Evolutionary conservation across 2,797 vertebrate genomes (phyloP), one percentile per base, ranked within the genome.

Genomic region (Apogon talboti): DNA sequence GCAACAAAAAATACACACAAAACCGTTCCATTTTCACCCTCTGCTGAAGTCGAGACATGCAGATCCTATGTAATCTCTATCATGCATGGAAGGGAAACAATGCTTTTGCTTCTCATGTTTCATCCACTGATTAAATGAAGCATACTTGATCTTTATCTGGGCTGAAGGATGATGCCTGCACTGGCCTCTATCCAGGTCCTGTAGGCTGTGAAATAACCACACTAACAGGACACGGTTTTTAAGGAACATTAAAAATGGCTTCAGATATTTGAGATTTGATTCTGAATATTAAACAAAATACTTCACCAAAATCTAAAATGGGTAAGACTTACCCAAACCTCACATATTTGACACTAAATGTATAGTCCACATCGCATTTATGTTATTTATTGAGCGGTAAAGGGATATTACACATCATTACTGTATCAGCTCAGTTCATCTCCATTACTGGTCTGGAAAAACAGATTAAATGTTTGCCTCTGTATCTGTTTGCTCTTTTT

Each of bases 131-230:
- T 83, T 85, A 89, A 91, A 89, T 87, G 78, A 85, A 81, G 83
- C 86, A 74, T 80, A 76, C 59, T 86, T 91, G 87, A 91, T 87
- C 64, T 87, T 87, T 88, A 89, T 88, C 78, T 55, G 44, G 67
- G 76, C 18, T 86, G 85, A 91, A 88, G 82, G 88, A 87, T 76
- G 84, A 85, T 88, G 82, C 61, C 66, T 87, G 48, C 66, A 48
- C 60, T 87, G 84, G 81, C 84, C 76, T 79, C 66, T 45, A 65
- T 76, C 79, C 79, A 77, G 71, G 21, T 83, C 74, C 69, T 75
- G 54, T 52, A 71, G 71, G 61, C 78, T 74, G 63, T 55, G 56
- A 78, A 82, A 69, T 51, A 81, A 78, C 57, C 53, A 68, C 19
- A 75, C 43, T 63, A 76, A 65, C 57, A 62, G 3, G 2, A 61